These are phyloP conservation scores for Pygocentrus nattereri DNA, from an alignment of 2,797 vertebrate genomes.

Conservation along the genomic window DNA sequence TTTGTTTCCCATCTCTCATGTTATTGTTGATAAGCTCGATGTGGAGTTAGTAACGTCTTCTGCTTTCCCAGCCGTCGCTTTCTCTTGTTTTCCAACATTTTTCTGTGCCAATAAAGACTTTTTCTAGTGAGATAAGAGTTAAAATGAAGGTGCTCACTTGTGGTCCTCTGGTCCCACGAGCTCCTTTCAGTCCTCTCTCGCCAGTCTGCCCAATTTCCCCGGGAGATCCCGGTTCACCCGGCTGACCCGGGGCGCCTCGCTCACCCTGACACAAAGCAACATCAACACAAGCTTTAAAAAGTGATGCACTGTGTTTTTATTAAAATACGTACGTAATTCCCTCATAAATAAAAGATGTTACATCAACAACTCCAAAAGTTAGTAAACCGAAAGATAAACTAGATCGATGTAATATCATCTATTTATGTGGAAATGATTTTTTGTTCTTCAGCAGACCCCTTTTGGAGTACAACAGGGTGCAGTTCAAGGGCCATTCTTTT, in stretches of 20 bases:
- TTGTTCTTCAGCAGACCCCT: not conserved
- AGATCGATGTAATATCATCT: too few species aligned
- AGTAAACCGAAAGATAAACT: not conserved
- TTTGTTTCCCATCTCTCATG: too few species aligned
- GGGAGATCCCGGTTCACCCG: slow-evolving; percentile 84
- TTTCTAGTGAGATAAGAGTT: too few species aligned
- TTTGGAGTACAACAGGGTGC: not conserved
- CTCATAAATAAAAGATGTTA: too few species aligned
- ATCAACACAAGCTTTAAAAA: not conserved
- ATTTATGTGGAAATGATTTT: not conserved
- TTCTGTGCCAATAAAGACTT: too few species aligned
- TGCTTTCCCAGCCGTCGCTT: too few species aligned
- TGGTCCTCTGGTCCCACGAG: slow-evolving; percentile 91
- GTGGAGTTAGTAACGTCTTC: too few species aligned
- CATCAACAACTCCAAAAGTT: too few species aligned
- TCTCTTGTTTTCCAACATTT: too few species aligned
- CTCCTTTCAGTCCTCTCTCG: slow-evolving; percentile 88
- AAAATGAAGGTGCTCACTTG: slow-evolving; percentile 80
- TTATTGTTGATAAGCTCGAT: too few species aligned
- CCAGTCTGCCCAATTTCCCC: slow-evolving; percentile 85
- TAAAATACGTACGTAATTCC: too few species aligned
- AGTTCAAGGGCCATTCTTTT: not conserved
- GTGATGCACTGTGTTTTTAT: too few species aligned
- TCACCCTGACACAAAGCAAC: slow-evolving; percentile 82
- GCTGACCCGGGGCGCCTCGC: slow-evolving; percentile 83